phyloP scores from a whole-genome alignment of 1,140 invertebrate genomes.

The Diachasma alloeum region DNA sequence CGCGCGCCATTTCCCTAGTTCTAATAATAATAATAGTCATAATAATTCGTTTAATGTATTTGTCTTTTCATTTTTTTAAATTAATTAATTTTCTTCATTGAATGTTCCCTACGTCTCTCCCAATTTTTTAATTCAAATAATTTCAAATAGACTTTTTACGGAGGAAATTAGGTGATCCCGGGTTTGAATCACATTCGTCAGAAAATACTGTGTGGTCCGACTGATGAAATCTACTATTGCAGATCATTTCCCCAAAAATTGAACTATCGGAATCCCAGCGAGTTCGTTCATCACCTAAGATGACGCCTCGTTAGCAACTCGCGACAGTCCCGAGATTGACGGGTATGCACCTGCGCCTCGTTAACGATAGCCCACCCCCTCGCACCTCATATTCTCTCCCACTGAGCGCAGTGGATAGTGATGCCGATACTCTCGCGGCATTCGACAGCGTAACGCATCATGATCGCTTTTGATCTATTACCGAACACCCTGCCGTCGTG shows the following conservation, averaged over 20 bases:
- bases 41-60: too few relatives aligned
- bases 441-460: conserved; percentile 10
- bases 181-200: too few relatives aligned
- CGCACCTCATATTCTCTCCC: conserved; percentile 23
- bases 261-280: neutral
- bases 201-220: too few relatives aligned
- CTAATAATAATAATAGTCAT: too few relatives aligned
- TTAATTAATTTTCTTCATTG: too few relatives aligned
- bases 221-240: too few relatives aligned
- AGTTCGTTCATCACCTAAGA: conserved; percentile 48
- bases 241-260: neutral
- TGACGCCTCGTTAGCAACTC: conserved; percentile 46
- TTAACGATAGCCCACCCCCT: neutral
- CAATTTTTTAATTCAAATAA: too few relatives aligned
- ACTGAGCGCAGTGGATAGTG: neutral
- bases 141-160: too few relatives aligned
- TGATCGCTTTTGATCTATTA: conserved; percentile 44
- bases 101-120: too few relatives aligned
- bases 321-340: conserved; percentile 46
- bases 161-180: too few relatives aligned
- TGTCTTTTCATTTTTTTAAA: too few relatives aligned
- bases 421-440: neutral
- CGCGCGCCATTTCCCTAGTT: too few relatives aligned
- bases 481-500: conserved; percentile 37
- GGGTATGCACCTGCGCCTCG: conserved; percentile 37